phyloP scores from a whole-genome alignment of 2,797 vertebrate genomes.

The Euphonia xanthogaster region DNA sequence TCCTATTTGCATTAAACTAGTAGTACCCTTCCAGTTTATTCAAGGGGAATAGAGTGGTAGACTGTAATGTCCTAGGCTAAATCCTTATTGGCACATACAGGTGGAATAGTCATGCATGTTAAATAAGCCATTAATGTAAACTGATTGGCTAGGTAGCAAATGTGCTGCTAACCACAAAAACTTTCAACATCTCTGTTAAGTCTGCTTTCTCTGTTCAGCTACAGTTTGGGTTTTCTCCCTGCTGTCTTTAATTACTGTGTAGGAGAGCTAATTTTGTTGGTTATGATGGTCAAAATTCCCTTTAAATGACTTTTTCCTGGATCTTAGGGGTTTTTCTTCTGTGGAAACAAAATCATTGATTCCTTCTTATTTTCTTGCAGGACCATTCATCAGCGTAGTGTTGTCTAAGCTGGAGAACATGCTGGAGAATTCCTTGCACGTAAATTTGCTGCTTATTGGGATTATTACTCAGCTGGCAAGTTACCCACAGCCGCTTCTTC shows the following conservation, averaged over 20 bases:
- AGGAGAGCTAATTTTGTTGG: background rate
- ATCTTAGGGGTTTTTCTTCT: background rate
- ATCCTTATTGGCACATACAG: background rate
- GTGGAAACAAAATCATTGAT: background rate
- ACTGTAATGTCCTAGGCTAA: background rate
- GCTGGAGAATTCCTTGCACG: slow-evolving; percentile 91
- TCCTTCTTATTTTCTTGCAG: slow-evolving; percentile 67
- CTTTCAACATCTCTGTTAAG: background rate
- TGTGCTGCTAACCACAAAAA: background rate
- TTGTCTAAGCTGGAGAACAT: slow-evolving; percentile 97
- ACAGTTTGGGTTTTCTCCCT: background rate
- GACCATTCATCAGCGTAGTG: slow-evolving; percentile 94
- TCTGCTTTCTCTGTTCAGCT: background rate
- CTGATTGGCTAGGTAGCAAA: background rate
- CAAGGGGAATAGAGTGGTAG: background rate
- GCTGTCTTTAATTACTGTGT: background rate
- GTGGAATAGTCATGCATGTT: background rate
- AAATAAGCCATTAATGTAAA: background rate
- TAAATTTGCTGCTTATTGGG: slow-evolving; percentile 93
- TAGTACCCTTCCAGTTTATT: background rate
- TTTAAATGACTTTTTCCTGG: background rate
- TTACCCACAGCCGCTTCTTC: slow-evolving; percentile 94
- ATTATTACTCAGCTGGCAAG: slow-evolving; percentile 93
- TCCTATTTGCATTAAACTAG: background rate
- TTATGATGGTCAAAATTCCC: background rate